A percentile compares a stretch with the other conserved stretches of the same genome.
Conservation (phyloP, 2,797 vertebrate species). For the Intellagama lesueurii region DNA sequence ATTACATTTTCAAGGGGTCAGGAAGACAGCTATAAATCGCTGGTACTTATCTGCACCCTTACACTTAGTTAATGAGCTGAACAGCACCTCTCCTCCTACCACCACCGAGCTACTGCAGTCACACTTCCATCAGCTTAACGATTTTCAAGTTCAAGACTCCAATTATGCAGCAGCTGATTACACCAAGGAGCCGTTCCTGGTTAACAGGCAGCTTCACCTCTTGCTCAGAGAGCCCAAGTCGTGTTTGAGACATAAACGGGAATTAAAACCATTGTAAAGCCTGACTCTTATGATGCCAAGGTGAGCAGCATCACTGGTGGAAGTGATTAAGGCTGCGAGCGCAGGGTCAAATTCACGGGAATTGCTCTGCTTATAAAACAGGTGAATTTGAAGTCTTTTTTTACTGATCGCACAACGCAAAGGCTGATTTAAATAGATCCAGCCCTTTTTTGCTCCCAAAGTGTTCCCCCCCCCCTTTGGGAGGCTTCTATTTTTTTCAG, state of each 20-base stretch:
- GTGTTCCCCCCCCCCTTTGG: too few species aligned
- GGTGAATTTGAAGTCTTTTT: too few species aligned
- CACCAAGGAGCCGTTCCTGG: rapidly evolving
- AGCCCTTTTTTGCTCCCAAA: too few species aligned
- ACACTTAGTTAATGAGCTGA: neutral
- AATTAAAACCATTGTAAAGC: neutral
- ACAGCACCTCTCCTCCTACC: neutral
- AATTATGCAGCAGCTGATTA: neutral
- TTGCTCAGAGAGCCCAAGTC: too few species aligned
- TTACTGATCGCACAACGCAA: too few species aligned
- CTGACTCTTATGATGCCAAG: neutral
- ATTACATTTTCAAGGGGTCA: neutral
- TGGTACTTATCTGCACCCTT: neutral
- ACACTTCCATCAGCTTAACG: neutral
- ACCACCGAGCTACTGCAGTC: neutral
- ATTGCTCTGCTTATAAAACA: too few species aligned
- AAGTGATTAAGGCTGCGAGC: neutral
- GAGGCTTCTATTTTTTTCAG: too few species aligned
- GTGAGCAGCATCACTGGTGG: neutral
- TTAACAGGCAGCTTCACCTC: slow-evolving; percentile 19
- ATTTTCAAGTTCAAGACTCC: neutral
- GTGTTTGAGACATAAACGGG: too few species aligned
- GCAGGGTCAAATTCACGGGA: too few species aligned
- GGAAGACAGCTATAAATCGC: too few species aligned
- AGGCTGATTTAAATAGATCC: too few species aligned